Evolutionary conservation across 2,797 vertebrate species (phyloP).

Genomic region (Natrix natrix): DNA sequence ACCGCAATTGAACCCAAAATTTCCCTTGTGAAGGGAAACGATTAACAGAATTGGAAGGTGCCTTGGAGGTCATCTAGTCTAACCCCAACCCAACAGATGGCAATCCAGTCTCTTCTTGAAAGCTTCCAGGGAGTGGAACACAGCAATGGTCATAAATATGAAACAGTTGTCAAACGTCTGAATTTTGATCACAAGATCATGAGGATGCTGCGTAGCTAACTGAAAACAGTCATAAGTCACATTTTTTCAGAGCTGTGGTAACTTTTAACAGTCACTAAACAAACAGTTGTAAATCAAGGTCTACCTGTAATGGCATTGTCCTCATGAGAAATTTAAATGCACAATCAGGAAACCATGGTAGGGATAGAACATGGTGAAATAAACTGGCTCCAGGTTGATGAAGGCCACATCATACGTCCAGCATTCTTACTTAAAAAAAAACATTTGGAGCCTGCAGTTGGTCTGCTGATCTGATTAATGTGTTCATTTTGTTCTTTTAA

Average conservation of each 20-base stretch:
- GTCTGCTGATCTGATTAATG: background rate
- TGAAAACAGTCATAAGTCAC: background rate
- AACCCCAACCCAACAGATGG: too few species aligned
- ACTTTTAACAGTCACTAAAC: background rate
- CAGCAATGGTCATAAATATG: background rate
- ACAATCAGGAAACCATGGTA: background rate
- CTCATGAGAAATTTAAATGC: background rate
- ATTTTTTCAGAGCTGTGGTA: background rate
- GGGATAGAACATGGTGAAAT: background rate
- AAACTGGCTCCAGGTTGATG: background rate
- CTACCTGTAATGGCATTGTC: background rate
- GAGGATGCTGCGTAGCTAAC: background rate
- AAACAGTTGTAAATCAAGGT: background rate
- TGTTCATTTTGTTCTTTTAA: background rate
- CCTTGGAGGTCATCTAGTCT: too few species aligned
- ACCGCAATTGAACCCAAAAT: background rate
- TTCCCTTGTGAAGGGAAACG: background rate
- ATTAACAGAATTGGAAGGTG: too few species aligned
- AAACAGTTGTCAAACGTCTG: background rate
- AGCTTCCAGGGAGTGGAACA: background rate
- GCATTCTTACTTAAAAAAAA: background rate
- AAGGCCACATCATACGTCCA: background rate
- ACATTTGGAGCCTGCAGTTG: background rate
- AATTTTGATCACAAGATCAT: background rate
- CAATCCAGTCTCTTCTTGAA: too few species aligned